phyloP scores from a whole-genome alignment of 2,888 invertebrate genomes.

The Perdita meconis region DNA sequence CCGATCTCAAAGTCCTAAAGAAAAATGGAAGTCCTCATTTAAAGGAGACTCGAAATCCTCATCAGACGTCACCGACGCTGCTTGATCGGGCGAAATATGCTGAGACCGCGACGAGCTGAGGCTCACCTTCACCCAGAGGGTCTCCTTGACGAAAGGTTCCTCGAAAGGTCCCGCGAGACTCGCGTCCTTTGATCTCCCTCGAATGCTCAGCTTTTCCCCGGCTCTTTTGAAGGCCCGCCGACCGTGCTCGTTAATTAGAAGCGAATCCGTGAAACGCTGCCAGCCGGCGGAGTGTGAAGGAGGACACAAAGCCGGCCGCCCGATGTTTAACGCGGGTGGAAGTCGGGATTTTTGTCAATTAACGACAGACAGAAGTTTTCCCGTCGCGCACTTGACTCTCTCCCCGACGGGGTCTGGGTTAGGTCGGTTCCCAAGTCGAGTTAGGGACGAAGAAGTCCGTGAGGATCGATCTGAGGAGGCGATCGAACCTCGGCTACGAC shows the following conservation, averaged over 20 bases:
- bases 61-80: too few species aligned
- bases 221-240: conserved; percentile 9
- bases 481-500: conserved; percentile 34
- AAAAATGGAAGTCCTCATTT: too few species aligned
- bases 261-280: conserved; percentile 31
- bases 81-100: too few species aligned
- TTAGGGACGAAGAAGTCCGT: background rate
- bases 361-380: conserved; percentile 1
- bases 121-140: conserved; percentile 4
- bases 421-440: background rate
- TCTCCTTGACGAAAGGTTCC: conserved; percentile 3
- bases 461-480: background rate
- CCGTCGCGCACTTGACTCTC: conserved; percentile 1
- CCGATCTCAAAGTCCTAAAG: too few species aligned
- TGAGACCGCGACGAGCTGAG: background rate
- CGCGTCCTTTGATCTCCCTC: conserved; percentile 37
- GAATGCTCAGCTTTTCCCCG: conserved; percentile 37
- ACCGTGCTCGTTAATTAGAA: conserved; percentile 45
- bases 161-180: conserved; percentile 14
- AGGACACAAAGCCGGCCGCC: conserved; percentile 1
- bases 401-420: conserved; percentile 24
- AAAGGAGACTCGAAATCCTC: too few species aligned
- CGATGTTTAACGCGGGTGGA: conserved; percentile 6
- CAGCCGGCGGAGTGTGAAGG: conserved; percentile 11
- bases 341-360: conserved; percentile 24